phyloP scores from a whole-genome alignment of 2,888 invertebrate species.

The Drosophila emarginata region DNA sequence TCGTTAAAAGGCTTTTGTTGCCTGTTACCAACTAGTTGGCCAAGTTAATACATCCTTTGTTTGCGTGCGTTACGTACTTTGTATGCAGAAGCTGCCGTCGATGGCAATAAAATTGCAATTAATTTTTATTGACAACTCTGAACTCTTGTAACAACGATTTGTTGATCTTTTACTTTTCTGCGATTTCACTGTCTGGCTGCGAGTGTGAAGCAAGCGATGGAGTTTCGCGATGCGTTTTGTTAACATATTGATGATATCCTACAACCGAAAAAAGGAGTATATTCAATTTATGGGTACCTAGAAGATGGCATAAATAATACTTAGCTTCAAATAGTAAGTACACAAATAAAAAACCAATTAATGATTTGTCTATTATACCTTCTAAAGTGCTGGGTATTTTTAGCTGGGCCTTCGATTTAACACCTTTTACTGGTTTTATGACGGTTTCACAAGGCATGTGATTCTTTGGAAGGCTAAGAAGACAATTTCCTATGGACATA shows the following conservation, averaged over 20 bases:
- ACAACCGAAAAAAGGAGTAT: not conserved
- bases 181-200: constrained; percentile 53
- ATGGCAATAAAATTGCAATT: constrained; percentile 80
- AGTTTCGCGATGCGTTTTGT: constrained; percentile 15
- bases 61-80: constrained; percentile 43
- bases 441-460: too few species aligned
- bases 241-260: constrained; percentile 9
- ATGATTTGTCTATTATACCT: too few species aligned
- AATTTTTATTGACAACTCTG: constrained; percentile 80
- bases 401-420: too few species aligned
- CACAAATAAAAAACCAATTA: too few species aligned
- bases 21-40: constrained; percentile 5
- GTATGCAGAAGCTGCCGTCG: constrained; percentile 65
- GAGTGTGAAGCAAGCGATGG: constrained; percentile 33
- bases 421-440: too few species aligned
- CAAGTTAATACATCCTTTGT: constrained; percentile 1
- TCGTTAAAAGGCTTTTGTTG: not conserved
- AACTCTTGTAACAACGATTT: constrained; percentile 66
- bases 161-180: constrained; percentile 54
- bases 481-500: too few species aligned
- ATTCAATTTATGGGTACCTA: too few species aligned
- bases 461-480: too few species aligned
- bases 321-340: too few species aligned
- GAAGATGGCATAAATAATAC: too few species aligned
- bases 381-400: too few species aligned